Conservation (phyloP, 1,140 invertebrate genomes). For the Octopus bimaculoides region DNA sequence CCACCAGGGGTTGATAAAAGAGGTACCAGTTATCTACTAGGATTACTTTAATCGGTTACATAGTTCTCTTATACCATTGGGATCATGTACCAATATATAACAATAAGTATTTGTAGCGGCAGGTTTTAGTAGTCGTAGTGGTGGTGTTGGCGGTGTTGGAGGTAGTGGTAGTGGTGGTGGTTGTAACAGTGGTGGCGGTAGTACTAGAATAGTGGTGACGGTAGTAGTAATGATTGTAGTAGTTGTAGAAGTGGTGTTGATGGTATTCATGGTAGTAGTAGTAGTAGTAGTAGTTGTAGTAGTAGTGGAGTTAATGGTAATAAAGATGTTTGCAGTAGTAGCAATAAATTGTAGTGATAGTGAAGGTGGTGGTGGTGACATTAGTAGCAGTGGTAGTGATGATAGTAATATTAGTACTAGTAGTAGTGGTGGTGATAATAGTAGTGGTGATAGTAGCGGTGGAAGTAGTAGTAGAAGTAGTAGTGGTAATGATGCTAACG, state of each 20-base stretch:
- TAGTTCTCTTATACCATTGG: too few species aligned
- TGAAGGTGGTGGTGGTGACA: neutral
- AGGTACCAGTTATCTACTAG: too few species aligned
- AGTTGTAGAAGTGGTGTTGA: too few species aligned
- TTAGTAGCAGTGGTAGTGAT: neutral
- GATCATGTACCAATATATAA: neutral
- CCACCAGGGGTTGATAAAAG: too few species aligned
- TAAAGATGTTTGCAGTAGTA: too few species aligned
- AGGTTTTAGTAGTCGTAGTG: neutral
- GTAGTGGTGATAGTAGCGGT: neutral
- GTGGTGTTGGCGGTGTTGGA: neutral
- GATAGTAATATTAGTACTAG: neutral
- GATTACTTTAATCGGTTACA: too few species aligned
- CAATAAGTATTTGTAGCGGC: neutral
- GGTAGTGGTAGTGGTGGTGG: neutral
- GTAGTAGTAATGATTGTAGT: constrained; percentile 2
- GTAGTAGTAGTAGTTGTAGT: constrained; percentile 12
- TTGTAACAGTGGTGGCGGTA: neutral
- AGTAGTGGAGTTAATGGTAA: neutral
- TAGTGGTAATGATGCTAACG: constrained; percentile 1
- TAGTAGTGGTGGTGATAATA: neutral
- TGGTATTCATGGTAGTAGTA: too few species aligned
- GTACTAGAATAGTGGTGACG: neutral
- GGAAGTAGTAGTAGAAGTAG: neutral
- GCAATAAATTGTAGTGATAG: neutral